Percentiles rank a stretch among this genome's conserved stretches.
These are phyloP conservation scores for Drosophila meridionalis DNA, from an alignment of 2,888 invertebrate genomes.

Conservation along the genomic window DNA sequence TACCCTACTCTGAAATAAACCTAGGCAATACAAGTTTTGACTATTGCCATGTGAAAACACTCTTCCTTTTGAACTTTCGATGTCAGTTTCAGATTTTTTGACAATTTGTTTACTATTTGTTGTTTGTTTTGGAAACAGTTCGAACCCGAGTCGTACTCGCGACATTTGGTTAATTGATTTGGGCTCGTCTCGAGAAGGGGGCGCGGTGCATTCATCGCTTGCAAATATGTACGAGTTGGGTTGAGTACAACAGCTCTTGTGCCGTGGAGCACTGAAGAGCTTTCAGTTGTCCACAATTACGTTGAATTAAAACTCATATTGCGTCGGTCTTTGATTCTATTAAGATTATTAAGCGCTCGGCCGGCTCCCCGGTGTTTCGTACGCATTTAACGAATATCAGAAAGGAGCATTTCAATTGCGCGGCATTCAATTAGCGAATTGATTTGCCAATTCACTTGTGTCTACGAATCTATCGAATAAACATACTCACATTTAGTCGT, in stretches of 20 bases:
- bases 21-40: slow-evolving; percentile 1
- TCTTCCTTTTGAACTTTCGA: slow-evolving; percentile 13
- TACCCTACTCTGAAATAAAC: not conserved
- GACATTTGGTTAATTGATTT: slow-evolving; percentile 80
- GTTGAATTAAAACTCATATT: slow-evolving; percentile 72
- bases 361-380: slow-evolving; percentile 37
- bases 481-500: slow-evolving; percentile 38
- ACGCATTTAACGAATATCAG: slow-evolving; percentile 64
- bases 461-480: not conserved
- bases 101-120: slow-evolving; percentile 35
- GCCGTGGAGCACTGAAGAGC: slow-evolving; percentile 11
- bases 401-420: slow-evolving; percentile 68
- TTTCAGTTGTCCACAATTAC: slow-evolving; percentile 58
- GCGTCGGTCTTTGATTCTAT: slow-evolving; percentile 77
- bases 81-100: slow-evolving; percentile 29
- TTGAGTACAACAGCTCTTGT: slow-evolving; percentile 9
- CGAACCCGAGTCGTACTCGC: slow-evolving; percentile 71
- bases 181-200: slow-evolving; percentile 14
- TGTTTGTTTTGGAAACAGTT: slow-evolving; percentile 58
- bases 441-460: slow-evolving; percentile 51
- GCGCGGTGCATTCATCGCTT: slow-evolving; percentile 14
- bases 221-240: slow-evolving; percentile 13
- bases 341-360: slow-evolving; percentile 67
- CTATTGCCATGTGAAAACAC: slow-evolving; percentile 30
- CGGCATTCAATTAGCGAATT: slow-evolving; percentile 71